phyloP scores from a whole-genome alignment of 2,797 vertebrate species.

The Mormyrops boulengeri region DNA sequence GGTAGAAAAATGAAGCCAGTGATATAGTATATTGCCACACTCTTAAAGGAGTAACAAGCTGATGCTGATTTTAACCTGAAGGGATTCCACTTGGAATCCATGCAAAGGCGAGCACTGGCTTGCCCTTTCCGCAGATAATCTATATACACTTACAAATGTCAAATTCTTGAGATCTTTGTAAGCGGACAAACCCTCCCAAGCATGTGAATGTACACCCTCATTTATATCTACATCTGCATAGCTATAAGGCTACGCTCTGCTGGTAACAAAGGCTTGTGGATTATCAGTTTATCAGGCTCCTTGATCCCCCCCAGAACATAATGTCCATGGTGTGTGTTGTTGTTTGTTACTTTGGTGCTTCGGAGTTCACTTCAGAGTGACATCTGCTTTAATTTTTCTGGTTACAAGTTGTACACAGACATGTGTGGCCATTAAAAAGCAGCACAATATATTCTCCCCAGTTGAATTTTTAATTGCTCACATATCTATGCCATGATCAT shows the following conservation, averaged over 20 bases:
- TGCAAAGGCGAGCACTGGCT: neutral
- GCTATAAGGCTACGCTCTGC: neutral
- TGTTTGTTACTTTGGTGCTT: neutral
- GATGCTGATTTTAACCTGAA: neutral
- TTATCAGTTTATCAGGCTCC: neutral
- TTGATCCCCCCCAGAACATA: neutral
- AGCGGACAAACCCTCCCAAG: neutral
- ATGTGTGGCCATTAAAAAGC: neutral
- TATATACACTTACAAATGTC: neutral
- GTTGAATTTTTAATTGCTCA: neutral
- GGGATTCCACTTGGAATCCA: conserved; percentile 8
- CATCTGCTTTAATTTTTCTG: neutral
- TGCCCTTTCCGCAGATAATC: neutral
- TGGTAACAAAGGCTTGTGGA: neutral
- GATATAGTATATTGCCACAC: neutral
- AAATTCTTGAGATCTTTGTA: neutral
- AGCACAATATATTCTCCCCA: neutral
- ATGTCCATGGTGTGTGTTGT: neutral
- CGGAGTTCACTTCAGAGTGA: neutral
- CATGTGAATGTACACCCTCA: neutral
- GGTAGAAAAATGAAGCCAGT: neutral
- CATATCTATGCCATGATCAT: neutral
- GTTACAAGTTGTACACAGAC: neutral
- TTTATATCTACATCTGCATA: neutral
- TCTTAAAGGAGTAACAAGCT: neutral